Percentiles rank a stretch among this genome's conserved stretches.
These are phyloP conservation scores for Caenorhabditis sp. DNA, from an alignment of 2,888 invertebrate species.

Conservation along the genomic window DNA sequence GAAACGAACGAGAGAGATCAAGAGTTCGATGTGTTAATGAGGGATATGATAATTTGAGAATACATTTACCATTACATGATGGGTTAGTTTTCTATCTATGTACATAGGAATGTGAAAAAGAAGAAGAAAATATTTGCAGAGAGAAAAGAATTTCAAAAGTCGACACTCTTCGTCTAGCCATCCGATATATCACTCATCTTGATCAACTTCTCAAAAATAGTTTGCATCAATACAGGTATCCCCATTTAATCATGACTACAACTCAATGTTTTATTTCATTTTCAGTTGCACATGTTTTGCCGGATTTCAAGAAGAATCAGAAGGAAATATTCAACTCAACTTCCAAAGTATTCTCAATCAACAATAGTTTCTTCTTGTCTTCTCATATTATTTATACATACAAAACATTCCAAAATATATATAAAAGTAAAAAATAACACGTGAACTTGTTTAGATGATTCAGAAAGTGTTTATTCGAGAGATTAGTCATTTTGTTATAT, in stretches of 20 bases:
- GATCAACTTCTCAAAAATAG: conserved; percentile 55
- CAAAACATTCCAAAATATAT: neutral
- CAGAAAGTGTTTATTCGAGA: too few species aligned
- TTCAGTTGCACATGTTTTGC: conserved; percentile 54
- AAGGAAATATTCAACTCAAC: conserved; percentile 47
- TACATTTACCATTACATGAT: conserved; percentile 71
- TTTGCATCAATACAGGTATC: conserved; percentile 45
- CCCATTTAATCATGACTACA: too few species aligned
- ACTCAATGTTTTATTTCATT: too few species aligned
- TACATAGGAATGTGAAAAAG: too few species aligned
- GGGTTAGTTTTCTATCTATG: conserved; percentile 66
- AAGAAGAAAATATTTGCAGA: too few species aligned
- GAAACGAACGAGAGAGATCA: conserved; percentile 72
- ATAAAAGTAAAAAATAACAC: neutral
- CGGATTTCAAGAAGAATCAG: conserved; percentile 56
- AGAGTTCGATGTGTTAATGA: conserved; percentile 72
- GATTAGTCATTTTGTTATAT: too few species aligned
- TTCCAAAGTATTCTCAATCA: conserved; percentile 13
- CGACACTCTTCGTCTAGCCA: conserved; percentile 71
- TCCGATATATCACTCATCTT: conserved; percentile 70
- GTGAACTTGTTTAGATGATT: too few species aligned
- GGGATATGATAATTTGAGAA: conserved; percentile 71
- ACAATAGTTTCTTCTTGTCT: too few species aligned
- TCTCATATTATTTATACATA: neutral
- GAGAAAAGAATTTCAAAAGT: conserved; percentile 71